These are phyloP conservation scores for Chrysotoxum bicinctum DNA, from an alignment of 2,888 invertebrate genomes.

Conservation along the genomic window DNA sequence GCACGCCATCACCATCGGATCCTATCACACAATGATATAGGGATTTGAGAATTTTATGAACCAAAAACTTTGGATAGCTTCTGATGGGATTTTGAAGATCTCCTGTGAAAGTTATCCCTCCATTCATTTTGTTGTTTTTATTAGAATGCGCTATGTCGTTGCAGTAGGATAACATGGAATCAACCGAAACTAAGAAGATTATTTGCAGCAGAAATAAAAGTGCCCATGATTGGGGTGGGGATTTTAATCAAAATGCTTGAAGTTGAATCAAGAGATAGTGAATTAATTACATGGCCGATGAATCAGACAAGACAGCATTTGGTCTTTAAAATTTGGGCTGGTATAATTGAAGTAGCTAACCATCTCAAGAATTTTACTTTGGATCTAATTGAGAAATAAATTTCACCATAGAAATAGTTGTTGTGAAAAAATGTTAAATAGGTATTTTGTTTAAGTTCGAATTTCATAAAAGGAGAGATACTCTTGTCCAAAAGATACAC, in stretches of 20 bases:
- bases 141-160: constrained; percentile 2
- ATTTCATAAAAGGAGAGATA: too few species aligned
- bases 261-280: constrained; percentile 11
- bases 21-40: constrained; percentile 29
- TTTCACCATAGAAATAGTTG: not conserved
- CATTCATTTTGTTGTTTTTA: constrained; percentile 2
- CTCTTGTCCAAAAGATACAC: too few species aligned
- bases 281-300: not conserved
- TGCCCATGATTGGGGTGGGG: not conserved
- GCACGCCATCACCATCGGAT: constrained; percentile 13
- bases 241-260: constrained; percentile 26
- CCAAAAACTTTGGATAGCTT: constrained; percentile 66
- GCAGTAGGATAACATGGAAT: constrained; percentile 32
- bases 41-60: constrained; percentile 66
- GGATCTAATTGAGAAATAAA: not conserved
- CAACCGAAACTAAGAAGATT: constrained; percentile 50
- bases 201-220: constrained; percentile 48
- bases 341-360: not conserved
- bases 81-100: constrained; percentile 59
- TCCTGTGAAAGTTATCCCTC: constrained; percentile 20
- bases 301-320: not conserved
- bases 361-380: not conserved
- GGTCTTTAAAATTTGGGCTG: not conserved
- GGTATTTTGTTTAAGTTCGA: too few species aligned
- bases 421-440: too few species aligned